phyloP scores from a whole-genome alignment of 2,888 invertebrate genomes.

The Limnephilus marmoratus region DNA sequence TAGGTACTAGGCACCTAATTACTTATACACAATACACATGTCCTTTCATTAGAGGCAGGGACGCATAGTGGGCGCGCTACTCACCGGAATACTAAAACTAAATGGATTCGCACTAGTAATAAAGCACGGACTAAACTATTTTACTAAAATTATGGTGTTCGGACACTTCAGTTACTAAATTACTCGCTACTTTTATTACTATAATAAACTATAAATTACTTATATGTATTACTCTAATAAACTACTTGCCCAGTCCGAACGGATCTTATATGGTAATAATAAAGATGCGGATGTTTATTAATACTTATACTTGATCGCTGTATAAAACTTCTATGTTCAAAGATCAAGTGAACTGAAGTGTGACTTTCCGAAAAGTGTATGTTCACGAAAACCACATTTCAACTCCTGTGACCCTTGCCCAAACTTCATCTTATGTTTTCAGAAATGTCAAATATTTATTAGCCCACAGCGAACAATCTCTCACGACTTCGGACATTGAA shows the following conservation, averaged over 20 bases:
- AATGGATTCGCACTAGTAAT: no score
- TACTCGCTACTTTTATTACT: no score
- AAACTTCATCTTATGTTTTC: background rate
- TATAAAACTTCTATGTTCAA: background rate
- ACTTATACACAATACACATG: background rate
- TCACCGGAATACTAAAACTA: no score
- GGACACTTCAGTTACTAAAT: no score
- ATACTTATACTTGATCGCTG: background rate
- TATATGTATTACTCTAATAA: no score
- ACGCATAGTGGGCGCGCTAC: no score
- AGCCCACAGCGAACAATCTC: background rate
- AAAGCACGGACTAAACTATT: no score
- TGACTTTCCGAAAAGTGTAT: background rate
- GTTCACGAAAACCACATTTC: background rate
- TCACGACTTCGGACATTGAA: background rate
- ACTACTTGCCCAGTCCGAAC: no score
- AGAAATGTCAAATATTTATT: background rate
- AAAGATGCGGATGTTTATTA: background rate
- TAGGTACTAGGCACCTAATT: background rate
- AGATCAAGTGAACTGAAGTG: background rate
- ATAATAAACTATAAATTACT: no score
- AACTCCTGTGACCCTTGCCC: background rate
- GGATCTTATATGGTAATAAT: background rate
- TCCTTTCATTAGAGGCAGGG: no score
- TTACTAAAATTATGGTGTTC: no score